Evolutionary conservation across 23 tunicate genomes (phyloP).

Genomic region (Aplidium turbinatum): DNA sequence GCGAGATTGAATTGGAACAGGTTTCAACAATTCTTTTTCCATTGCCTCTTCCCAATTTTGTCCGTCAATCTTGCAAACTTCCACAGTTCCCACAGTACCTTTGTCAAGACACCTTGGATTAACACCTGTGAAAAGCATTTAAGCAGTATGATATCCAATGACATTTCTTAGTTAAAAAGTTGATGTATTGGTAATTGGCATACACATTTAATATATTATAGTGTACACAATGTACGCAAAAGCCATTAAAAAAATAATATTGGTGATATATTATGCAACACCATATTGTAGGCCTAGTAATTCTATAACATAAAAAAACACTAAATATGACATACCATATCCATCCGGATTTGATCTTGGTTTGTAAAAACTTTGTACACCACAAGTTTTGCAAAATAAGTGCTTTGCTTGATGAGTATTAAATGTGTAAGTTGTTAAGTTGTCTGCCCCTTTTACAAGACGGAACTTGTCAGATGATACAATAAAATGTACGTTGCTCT

Average conservation of each 20-base stretch:
- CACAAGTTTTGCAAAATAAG: constrained; percentile 83
- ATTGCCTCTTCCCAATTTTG: constrained; percentile 78
- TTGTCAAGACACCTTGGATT: constrained; percentile 82
- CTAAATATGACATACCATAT: constrained; percentile 50
- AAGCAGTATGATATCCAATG: background rate
- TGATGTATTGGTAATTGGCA: background rate
- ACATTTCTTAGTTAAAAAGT: background rate
- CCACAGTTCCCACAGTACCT: constrained; percentile 63
- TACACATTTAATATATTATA: background rate
- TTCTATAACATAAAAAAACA: background rate
- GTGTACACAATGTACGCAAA: background rate
- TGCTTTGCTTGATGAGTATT: constrained; percentile 89
- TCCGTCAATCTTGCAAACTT: constrained; percentile 72
- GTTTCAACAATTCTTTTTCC: constrained; percentile 54
- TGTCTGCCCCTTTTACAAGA: constrained; percentile 52
- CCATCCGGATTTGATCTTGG: constrained; percentile 97
- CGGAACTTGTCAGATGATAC: constrained; percentile 67
- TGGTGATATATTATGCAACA: background rate
- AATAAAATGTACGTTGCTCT: constrained; percentile 82
- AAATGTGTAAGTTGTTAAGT: constrained; percentile 78
- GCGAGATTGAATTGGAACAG: constrained; percentile 71
- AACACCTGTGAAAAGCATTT: constrained; percentile 39
- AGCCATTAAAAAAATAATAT: background rate
- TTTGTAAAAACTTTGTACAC: constrained; percentile 88
- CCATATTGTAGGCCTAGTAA: background rate